These are phyloP conservation scores for Anolis carolinensis DNA, from an alignment of 2,113 vertebrate species.

Conservation along the genomic window DNA sequence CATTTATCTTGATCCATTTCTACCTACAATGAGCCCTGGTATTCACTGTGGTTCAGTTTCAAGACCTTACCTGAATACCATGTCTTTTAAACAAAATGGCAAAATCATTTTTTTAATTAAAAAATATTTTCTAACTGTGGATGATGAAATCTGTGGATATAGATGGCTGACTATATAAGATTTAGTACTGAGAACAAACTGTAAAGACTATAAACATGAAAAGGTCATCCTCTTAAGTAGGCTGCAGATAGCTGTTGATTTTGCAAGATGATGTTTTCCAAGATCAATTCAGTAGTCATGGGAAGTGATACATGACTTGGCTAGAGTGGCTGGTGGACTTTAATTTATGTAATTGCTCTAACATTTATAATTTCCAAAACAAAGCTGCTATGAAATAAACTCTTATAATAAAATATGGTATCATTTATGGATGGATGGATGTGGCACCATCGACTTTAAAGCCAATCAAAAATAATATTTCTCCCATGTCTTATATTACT, in stretches of 20 bases:
- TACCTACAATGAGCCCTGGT: background rate
- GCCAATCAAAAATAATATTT: slow-evolving; percentile 12
- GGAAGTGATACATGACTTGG: background rate
- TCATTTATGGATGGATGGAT: background rate
- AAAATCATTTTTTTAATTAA: too few relatives aligned
- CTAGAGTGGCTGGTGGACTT: background rate
- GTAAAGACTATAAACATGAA: background rate
- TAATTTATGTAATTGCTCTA: background rate
- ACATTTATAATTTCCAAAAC: background rate
- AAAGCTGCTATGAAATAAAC: background rate
- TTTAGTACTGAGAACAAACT: too few relatives aligned
- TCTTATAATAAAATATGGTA: background rate
- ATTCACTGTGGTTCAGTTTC: too few relatives aligned
- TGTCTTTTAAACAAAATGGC: too few relatives aligned
- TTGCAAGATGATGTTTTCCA: background rate
- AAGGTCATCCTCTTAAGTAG: background rate
- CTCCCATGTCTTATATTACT: background rate
- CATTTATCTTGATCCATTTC: background rate
- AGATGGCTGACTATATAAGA: too few relatives aligned
- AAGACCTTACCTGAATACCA: too few relatives aligned
- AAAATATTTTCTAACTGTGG: too few relatives aligned
- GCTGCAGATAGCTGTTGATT: background rate
- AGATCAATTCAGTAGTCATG: too few relatives aligned
- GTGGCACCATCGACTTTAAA: slow-evolving; percentile 34
- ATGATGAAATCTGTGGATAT: too few relatives aligned